Evolutionary conservation across 1,140 invertebrate species (phyloP), one percentile per base, ranked within the genome.

Genomic region (Drosophila nigrodunni): DNA sequence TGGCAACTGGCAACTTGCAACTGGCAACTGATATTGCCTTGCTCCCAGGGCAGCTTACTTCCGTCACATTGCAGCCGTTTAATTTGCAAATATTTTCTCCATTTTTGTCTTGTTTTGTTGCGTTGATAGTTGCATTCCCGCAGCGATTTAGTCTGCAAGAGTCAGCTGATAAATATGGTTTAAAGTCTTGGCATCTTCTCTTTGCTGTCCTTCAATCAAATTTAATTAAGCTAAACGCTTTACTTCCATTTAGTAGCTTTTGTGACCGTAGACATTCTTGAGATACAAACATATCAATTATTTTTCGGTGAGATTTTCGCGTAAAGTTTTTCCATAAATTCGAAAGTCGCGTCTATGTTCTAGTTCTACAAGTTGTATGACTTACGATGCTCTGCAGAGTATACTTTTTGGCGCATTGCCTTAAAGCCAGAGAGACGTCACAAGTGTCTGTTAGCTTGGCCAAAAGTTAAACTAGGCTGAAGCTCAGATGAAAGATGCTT

Each of bases 41-140:
- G 49, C 21, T 39, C 37, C 15, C 49, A n/a, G 21, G 61, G 68
- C 61, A 74, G 74, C 78, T 85, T 78, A 75, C 74, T 85, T 85
- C 82, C 82, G 82, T 68, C 82, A 78, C 82, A 85, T 78, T 81
- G 78, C 82, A 66, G 77, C 61, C 81, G 67, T 85, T 85, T 85
- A 85, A 81, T 85, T 85, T 80, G 81, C 82, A 86, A 86, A 85
- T 77, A 85, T 66, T 72, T 65, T 65, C 39, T 39, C 21, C 30
- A 30, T 39, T 61, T 37, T 43, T 7, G 11, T 13, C 15, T 55
- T 37, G 44, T 47, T 25, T 34, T 37, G 7, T 25, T 30, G 58
- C 54, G 21, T 13, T 58, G 41, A 49, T 58, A 58, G 54, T 55
- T 49, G 59, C 30, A 37, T 43, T 47, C 59, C 60, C 34, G 60